Conservation (phyloP, 2,888 invertebrate genomes). For the Dryomyza anilis region DNA sequence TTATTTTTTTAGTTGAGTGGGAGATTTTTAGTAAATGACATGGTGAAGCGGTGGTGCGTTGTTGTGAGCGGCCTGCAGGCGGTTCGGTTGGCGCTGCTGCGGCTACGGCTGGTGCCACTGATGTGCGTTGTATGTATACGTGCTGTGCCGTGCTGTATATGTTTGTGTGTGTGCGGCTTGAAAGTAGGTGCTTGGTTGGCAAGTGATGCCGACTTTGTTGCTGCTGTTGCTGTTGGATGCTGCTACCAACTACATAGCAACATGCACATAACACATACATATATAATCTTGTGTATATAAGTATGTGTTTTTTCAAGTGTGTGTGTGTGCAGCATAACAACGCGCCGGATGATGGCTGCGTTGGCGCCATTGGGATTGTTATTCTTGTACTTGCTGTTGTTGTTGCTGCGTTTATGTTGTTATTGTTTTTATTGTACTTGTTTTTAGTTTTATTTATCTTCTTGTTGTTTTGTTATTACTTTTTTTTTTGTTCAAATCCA, state of each 20-base stretch:
- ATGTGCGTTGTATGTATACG: not conserved
- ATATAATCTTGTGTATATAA: too few relatives aligned
- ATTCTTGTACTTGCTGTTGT: slow-evolving; percentile 4
- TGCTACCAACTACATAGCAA: too few relatives aligned
- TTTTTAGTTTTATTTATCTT: not conserved
- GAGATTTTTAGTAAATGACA: too few relatives aligned
- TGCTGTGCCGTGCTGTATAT: not conserved
- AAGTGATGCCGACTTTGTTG: not conserved
- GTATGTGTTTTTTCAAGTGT: too few relatives aligned
- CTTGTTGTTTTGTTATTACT: too few relatives aligned
- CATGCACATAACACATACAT: too few relatives aligned
- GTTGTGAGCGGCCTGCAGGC: too few relatives aligned
- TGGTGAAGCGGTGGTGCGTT: too few relatives aligned
- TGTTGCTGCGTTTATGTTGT: not conserved
- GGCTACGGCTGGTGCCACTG: not conserved
- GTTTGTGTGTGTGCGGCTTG: not conserved
- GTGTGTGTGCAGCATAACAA: too few relatives aligned
- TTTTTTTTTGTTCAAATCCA: too few relatives aligned
- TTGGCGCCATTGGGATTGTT: not conserved
- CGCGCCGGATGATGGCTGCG: too few relatives aligned
- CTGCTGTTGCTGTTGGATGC: not conserved
- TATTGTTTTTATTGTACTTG: not conserved
- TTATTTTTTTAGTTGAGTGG: not conserved
- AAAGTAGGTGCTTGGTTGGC: not conserved
- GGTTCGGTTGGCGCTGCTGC: not conserved